phyloP scores from a whole-genome alignment of 2,888 invertebrate genomes.

The Aphelenchoides bicaudatus region DNA sequence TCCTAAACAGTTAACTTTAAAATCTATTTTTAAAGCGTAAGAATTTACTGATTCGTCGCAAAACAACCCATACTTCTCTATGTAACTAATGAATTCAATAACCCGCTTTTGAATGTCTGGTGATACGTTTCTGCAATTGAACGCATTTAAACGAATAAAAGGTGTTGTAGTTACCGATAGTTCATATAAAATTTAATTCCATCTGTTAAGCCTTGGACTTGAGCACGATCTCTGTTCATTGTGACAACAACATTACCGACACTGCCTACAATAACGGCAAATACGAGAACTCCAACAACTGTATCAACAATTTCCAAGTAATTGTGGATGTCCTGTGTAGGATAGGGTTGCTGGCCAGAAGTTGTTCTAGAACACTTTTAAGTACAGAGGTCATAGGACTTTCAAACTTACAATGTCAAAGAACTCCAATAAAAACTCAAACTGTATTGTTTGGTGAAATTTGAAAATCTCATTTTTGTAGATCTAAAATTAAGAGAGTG shows the following conservation, averaged over 20 bases:
- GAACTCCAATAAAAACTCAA: conserved; percentile 58
- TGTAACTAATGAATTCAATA: conserved; percentile 48
- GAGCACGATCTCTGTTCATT: conserved; percentile 49
- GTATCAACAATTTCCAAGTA: conserved; percentile 54
- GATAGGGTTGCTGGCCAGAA: conserved; percentile 42
- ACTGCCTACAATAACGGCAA: conserved; percentile 57
- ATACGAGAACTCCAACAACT: conserved; percentile 53
- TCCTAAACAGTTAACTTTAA: conserved; percentile 32
- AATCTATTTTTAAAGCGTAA: neutral
- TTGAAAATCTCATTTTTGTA: conserved; percentile 35
- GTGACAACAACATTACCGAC: conserved; percentile 53
- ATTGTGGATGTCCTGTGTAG: conserved; percentile 50
- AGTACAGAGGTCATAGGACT: too few species aligned
- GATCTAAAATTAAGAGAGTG: conserved; percentile 4
- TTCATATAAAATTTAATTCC: conserved; percentile 57
- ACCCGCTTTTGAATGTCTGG: conserved; percentile 48
- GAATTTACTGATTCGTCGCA: conserved; percentile 29
- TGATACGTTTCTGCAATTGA: conserved; percentile 42
- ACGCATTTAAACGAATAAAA: too few species aligned
- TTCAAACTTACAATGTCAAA: conserved; percentile 54
- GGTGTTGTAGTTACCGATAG: conserved; percentile 34
- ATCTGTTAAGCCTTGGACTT: conserved; percentile 50
- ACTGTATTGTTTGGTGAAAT: conserved; percentile 55
- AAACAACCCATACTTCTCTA: conserved; percentile 38
- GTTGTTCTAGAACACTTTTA: too few species aligned